Percentiles rank a stretch among this genome's conserved stretches.
phyloP scores from a whole-genome alignment of 2,888 invertebrate species.

The Xestia c-nigrum region DNA sequence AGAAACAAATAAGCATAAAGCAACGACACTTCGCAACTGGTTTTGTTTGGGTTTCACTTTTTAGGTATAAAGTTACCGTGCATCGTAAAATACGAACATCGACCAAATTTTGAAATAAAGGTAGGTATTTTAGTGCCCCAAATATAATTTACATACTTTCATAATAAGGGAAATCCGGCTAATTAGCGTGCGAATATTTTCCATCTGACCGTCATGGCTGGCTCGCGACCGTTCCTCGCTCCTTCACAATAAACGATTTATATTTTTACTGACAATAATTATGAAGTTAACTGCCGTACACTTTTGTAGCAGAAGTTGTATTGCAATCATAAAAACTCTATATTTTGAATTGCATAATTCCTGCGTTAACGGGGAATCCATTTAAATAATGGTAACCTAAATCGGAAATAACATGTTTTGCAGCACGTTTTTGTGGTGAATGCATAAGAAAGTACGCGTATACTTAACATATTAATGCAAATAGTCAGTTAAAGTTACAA shows the following conservation, averaged over 20 bases:
- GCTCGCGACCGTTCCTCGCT: constrained; percentile 53
- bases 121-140: constrained; percentile 63
- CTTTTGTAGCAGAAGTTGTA: constrained; percentile 66
- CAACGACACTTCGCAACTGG: constrained; percentile 40
- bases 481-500: constrained; percentile 48
- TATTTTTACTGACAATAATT: constrained; percentile 71
- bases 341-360: constrained; percentile 67
- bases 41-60: constrained; percentile 51
- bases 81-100: constrained; percentile 51
- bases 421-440: constrained; percentile 31
- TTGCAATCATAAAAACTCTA: constrained; percentile 63
- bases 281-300: constrained; percentile 67
- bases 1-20: constrained; percentile 45
- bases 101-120: constrained; percentile 39
- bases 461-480: constrained; percentile 51
- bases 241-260: constrained; percentile 64
- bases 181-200: constrained; percentile 76
- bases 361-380: constrained; percentile 67
- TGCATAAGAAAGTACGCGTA: constrained; percentile 49
- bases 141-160: constrained; percentile 74
- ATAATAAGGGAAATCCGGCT: constrained; percentile 77
- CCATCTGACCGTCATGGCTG: constrained; percentile 71
- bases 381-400: constrained; percentile 69
- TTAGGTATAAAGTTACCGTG: constrained; percentile 56
- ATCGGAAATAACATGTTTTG: constrained; percentile 52